Evolutionary conservation across 1,140 invertebrate genomes (phyloP).

Genomic region (Heliothis virescens): DNA sequence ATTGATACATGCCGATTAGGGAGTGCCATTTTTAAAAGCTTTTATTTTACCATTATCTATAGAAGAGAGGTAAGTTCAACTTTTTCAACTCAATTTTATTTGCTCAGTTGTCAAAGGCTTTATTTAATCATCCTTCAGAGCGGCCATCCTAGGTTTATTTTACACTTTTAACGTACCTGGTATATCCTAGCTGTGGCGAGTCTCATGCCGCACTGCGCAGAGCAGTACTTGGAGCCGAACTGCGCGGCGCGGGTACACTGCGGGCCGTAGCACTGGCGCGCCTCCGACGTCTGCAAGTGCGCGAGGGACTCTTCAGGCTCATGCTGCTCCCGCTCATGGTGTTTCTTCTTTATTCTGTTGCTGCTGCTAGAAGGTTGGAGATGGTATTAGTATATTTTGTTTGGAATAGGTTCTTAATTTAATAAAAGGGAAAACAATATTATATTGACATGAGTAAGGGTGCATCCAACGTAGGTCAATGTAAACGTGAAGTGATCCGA

Average conservation of each 20-base stretch:
- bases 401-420: no score
- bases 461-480: no score
- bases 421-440: neutral
- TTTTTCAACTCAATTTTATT: no score
- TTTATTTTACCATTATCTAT: no score
- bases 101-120: no score
- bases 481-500: no score
- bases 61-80: no score
- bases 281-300: slow-evolving; percentile 79
- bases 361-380: slow-evolving; percentile 58
- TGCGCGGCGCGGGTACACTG: slow-evolving; percentile 93
- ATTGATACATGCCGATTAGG: no score
- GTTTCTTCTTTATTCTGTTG: slow-evolving; percentile 79
- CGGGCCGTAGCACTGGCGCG: slow-evolving; percentile 96
- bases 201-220: slow-evolving; percentile 96
- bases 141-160: no score
- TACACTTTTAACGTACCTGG: slow-evolving; percentile 85
- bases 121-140: no score
- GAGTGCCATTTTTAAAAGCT: no score
- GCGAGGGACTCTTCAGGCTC: slow-evolving; percentile 77
- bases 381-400: neutral
- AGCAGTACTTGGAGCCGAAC: slow-evolving; percentile 97
- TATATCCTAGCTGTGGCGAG: slow-evolving; percentile 95
- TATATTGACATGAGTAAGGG: no score
- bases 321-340: slow-evolving; percentile 73